phyloP scores from a whole-genome alignment of 2,113 vertebrate genomes.

The Lasiurus borealis region DNA sequence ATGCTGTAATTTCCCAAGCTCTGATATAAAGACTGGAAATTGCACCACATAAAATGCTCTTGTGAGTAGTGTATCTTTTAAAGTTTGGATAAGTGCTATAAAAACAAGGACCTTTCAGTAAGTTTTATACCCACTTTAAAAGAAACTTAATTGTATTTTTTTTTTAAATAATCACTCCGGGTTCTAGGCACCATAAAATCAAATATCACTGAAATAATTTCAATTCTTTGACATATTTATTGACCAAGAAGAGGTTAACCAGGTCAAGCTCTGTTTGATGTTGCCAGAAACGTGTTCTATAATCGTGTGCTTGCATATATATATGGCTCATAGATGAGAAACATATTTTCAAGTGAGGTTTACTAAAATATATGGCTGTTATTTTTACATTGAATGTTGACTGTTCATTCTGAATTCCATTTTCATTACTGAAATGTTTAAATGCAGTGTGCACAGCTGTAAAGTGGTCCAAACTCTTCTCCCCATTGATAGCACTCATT shows the following conservation, averaged over 20 bases:
- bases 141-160: conserved; percentile 69
- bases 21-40: neutral
- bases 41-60: neutral
- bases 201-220: neutral
- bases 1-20: neutral
- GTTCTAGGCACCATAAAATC: conserved; percentile 59
- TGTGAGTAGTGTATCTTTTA: neutral
- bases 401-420: neutral
- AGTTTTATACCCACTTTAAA: conserved; percentile 56
- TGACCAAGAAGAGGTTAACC: conserved; percentile 43
- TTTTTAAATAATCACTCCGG: conserved; percentile 18
- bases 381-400: conserved; percentile 15
- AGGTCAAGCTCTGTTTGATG: conserved; percentile 9
- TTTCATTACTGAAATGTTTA: conserved; percentile 53
- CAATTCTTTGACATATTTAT: conserved; percentile 2
- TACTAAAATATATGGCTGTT: neutral
- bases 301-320: neutral
- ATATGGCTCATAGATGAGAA: conserved; percentile 51
- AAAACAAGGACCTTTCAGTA: conserved; percentile 57
- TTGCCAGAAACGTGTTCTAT: neutral
- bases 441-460: neutral
- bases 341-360: neutral
- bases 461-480: neutral
- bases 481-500: neutral
- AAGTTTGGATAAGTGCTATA: neutral